phyloP scores from a whole-genome alignment of 2,113 vertebrate genomes.

The Mormyrus lacerda region DNA sequence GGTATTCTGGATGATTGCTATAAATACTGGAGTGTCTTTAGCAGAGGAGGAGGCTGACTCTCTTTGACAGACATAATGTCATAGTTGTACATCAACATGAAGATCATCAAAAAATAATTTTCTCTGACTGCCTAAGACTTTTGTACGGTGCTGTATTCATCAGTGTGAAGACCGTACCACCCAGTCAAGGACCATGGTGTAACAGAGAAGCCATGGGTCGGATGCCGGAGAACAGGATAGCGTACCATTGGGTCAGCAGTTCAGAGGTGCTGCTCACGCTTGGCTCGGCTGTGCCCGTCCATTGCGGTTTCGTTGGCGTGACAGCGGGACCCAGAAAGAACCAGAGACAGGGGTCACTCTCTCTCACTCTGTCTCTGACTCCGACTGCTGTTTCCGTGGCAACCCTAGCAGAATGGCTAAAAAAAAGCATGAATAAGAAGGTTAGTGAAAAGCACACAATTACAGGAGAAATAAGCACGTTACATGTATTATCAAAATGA shows the following conservation, averaged over 20 bases:
- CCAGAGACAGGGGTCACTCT: neutral
- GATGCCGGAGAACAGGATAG: neutral
- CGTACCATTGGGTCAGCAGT: conserved; percentile 77
- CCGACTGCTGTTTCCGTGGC: conserved; percentile 35
- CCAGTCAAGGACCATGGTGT: neutral
- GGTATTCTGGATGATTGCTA: neutral
- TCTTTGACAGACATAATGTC: neutral
- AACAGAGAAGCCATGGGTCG: neutral
- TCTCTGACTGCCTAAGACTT: neutral
- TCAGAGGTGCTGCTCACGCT: conserved; percentile 67
- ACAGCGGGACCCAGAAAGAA: conserved; percentile 26
- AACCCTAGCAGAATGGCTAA: conserved; percentile 29
- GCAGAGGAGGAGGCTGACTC: neutral
- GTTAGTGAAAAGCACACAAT: neutral
- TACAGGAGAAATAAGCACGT: neutral
- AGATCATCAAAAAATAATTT: neutral
- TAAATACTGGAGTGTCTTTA: neutral
- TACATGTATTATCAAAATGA: neutral
- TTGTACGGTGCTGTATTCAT: neutral
- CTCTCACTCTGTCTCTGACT: conserved; percentile 10
- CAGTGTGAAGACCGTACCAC: neutral
- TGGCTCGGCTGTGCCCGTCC: conserved; percentile 67
- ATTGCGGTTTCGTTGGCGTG: conserved; percentile 53
- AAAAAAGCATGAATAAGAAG: neutral
- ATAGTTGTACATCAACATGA: neutral